Conservation (phyloP, 53 echinoderm and acorn worm species). For the Antedon mediterranea region DNA sequence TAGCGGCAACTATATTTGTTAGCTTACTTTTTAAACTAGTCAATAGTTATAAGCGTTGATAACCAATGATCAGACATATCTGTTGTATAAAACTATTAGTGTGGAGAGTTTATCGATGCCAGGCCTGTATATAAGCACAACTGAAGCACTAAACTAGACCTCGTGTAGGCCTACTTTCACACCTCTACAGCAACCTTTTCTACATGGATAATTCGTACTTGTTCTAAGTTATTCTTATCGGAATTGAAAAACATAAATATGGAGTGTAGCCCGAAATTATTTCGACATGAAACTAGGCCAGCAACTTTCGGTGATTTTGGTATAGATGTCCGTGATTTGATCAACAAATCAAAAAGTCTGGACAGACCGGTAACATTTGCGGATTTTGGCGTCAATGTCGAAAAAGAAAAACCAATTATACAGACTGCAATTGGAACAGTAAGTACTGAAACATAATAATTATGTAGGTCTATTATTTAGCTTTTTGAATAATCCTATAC, state of each 20-base stretch:
- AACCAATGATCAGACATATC: background rate
- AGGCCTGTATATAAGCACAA: too few relatives aligned
- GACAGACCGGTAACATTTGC: conserved; percentile 67
- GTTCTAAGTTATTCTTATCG: too few relatives aligned
- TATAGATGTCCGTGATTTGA: conserved; percentile 44
- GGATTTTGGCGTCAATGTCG: conserved; percentile 58
- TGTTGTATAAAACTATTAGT: background rate
- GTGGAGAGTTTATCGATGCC: too few relatives aligned
- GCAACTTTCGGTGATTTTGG: conserved; percentile 65
- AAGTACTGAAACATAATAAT: too few relatives aligned
- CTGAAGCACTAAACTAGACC: too few relatives aligned
- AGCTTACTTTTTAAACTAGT: background rate
- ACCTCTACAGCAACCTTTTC: too few relatives aligned
- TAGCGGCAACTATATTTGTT: background rate
- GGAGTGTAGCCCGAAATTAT: background rate
- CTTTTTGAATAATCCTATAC: too few relatives aligned
- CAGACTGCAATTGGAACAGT: conserved; percentile 53
- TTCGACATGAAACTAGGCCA: conserved; percentile 3
- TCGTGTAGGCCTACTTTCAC: too few relatives aligned
- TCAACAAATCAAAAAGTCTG: conserved; percentile 43
- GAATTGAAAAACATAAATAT: background rate
- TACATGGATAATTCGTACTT: too few relatives aligned
- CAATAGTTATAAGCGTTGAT: background rate
- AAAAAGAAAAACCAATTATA: conserved; percentile 42
- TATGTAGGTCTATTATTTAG: too few relatives aligned